A percentile compares a stretch with the other conserved stretches of the same genome.
These are phyloP conservation scores for Ernsta delagoae DNA, from an alignment of 2,888 invertebrate genomes.

Conservation along the genomic window DNA sequence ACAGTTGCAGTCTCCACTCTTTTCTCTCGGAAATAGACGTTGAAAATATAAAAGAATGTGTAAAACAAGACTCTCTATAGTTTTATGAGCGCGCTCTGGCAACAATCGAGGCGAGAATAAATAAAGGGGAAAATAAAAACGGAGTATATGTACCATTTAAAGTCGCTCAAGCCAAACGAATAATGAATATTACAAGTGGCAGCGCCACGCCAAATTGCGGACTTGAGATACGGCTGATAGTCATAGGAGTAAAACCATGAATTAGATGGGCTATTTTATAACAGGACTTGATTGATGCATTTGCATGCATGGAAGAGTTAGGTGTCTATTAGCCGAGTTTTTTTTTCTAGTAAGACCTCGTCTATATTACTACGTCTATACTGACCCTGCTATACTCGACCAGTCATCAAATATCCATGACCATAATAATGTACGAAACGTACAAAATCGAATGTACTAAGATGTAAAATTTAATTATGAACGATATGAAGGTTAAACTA, in stretches of 20 bases:
- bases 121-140: constrained; percentile 65
- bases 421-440: no score
- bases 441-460: no score
- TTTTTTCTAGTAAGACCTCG: no score
- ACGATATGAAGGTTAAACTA: no score
- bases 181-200: constrained; percentile 78
- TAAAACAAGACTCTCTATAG: constrained; percentile 73
- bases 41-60: constrained; percentile 72
- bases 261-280: not conserved
- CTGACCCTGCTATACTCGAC: no score
- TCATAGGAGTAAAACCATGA: not conserved
- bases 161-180: constrained; percentile 71
- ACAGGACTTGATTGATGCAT: not conserved
- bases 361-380: no score
- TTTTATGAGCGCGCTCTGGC: constrained; percentile 76
- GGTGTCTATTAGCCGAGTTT: no score
- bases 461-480: no score
- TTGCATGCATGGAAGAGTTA: not conserved
- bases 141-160: constrained; percentile 73
- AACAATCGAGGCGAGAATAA: constrained; percentile 75
- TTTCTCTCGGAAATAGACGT: constrained; percentile 61
- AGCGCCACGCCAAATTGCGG: constrained; percentile 62
- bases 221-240: constrained; percentile 40
- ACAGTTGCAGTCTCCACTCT: constrained; percentile 37
- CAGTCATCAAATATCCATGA: no score